These are phyloP conservation scores for Actinostola sp. DNA, from an alignment of 92 coral and sea anemone species.

Conservation along the genomic window DNA sequence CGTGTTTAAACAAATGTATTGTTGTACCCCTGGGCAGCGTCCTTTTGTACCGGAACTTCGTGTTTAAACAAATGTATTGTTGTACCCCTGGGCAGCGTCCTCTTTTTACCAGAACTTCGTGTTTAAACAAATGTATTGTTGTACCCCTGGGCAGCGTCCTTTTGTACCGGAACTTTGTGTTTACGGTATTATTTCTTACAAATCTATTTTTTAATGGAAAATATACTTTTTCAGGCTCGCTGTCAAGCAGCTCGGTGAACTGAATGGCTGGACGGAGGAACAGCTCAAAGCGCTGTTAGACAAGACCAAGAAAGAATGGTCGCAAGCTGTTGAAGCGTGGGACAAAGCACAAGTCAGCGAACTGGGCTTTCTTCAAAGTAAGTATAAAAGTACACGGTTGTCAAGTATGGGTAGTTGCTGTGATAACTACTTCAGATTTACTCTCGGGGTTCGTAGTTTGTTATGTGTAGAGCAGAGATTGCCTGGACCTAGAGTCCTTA, in stretches of 20 bases:
- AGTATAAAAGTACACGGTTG: conserved; percentile 20
- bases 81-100: too few relatives aligned
- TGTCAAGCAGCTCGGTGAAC: conserved; percentile 77
- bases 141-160: neutral
- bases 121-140: too few relatives aligned
- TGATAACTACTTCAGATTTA: neutral
- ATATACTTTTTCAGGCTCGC: conserved; percentile 55
- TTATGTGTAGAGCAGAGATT: too few relatives aligned
- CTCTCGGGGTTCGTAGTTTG: too few relatives aligned
- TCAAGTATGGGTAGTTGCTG: neutral
- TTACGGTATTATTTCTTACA: neutral
- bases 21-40: too few relatives aligned
- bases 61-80: too few relatives aligned
- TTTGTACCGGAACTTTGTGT: neutral
- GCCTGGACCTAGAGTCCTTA: too few relatives aligned
- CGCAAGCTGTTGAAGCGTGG: conserved; percentile 68
- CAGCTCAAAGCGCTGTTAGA: conserved; percentile 76
- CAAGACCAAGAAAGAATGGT: conserved; percentile 79
- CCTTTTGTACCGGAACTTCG: too few relatives aligned
- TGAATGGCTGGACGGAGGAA: conserved; percentile 75
- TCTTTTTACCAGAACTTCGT: too few relatives aligned
- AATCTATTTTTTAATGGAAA: too few relatives aligned
- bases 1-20: too few relatives aligned
- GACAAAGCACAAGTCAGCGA: conserved; percentile 93
- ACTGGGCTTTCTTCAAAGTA: conserved; percentile 79